Evolutionary conservation across 2,113 vertebrate species (phyloP), one percentile per base, ranked within the genome.

Genomic region (Prietella phreatophila): DNA sequence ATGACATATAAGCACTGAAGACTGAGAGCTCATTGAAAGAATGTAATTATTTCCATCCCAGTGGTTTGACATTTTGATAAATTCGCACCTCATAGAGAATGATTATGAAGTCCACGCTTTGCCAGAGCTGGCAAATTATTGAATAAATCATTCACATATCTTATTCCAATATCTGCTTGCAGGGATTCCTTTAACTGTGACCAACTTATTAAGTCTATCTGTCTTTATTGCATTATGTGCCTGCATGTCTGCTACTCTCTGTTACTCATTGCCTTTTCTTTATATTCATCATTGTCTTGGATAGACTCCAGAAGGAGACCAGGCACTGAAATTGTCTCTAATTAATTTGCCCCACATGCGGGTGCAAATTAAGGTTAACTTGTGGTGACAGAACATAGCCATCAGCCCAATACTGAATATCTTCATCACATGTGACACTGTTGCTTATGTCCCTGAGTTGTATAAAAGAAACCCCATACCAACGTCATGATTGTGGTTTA

Each of bases 1-100:
- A 39, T 93, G 93, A 93, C 90, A 88, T 89, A 92, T 84, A 87
- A 87, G 61, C 90, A 88, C 60, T 90, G 76, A 11, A 84, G 58
- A 86, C 91, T 89, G 89, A 85, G 89, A 78, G 88, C 55, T 84
- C 42, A 79, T 87, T 92, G 90, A 86, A 88, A 90, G 75, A 87
- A 90, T 61, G 67, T 93, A 94, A 94, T 94, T 92, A 94, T 93
- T 93, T 93, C 92, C 93, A 94, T 92, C 87, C 89, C 91, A 53
- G 82, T 83, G 90, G 85, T 91, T 93, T 94, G 93, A 94, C 93
- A 92, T 93, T 93, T 94, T 90, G 90, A 92, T 93, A 88, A 92
- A 93, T 92, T 92, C 47, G 87, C 88, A 81, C 89, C 87, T 87
- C 92, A 92, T 93, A 92, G 92, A 93, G 91, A 91, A 94, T 91